Percentiles rank a stretch among this genome's conserved stretches.
These are phyloP conservation scores for Erpobdella octoculata DNA, from an alignment of 2,888 invertebrate species.

Conservation along the genomic window DNA sequence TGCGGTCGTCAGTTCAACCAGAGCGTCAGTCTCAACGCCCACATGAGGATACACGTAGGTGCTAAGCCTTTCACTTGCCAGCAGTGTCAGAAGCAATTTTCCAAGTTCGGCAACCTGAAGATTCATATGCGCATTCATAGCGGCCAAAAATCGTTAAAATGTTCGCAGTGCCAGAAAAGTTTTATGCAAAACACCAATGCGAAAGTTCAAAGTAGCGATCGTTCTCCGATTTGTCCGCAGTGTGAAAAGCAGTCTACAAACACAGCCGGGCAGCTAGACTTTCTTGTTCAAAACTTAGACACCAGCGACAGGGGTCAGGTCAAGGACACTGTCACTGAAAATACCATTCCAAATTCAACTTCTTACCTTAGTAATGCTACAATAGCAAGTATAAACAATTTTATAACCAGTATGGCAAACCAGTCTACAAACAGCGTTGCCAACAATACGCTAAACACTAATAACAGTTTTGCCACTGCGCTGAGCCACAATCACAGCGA, in stretches of 20 bases:
- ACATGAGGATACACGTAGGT: constrained; percentile 21
- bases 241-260: background rate
- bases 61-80: constrained; percentile 23
- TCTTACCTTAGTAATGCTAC: background rate
- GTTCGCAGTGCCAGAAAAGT: background rate
- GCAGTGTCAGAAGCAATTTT: constrained; percentile 24
- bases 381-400: background rate
- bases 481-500: background rate
- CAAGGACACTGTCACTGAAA: too few relatives aligned
- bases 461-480: background rate
- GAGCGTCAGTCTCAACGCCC: constrained; percentile 15
- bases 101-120: constrained; percentile 23
- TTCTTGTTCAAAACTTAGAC: background rate
- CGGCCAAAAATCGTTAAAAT: constrained; percentile 8
- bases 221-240: background rate
- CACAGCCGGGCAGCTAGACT: background rate
- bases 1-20: constrained; percentile 21
- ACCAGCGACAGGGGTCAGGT: background rate
- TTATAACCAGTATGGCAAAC: too few relatives aligned
- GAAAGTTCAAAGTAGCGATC: background rate
- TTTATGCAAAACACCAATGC: background rate
- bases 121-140: constrained; percentile 22
- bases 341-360: background rate
- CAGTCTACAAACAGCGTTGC: background rate
- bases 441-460: background rate